Evolutionary conservation across 2,113 vertebrate genomes (phyloP).

Genomic region (Cercopithecus mona): DNA sequence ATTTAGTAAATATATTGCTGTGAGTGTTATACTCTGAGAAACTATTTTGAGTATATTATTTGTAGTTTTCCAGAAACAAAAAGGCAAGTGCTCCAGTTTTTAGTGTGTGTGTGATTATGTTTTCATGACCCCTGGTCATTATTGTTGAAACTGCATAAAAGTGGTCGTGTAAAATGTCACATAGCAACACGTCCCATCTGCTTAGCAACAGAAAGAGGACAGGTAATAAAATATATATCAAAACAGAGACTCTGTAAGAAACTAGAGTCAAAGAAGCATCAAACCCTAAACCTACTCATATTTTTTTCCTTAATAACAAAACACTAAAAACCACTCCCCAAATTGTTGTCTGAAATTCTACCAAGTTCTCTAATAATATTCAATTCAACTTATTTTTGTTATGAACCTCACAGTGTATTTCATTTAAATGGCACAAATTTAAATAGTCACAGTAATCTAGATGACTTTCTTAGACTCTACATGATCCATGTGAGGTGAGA

Average conservation of each 20-base stretch:
- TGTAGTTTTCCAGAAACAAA: conserved; percentile 28
- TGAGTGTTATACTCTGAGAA: background rate
- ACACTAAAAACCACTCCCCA: background rate
- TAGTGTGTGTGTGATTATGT: conserved; percentile 42
- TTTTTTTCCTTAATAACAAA: conserved; percentile 5
- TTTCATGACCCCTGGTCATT: conserved; percentile 66
- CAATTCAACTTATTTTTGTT: background rate
- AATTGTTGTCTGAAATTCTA: background rate
- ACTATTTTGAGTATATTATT: background rate
- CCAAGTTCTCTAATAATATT: background rate
- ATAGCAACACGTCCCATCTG: conserved; percentile 54
- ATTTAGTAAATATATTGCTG: background rate
- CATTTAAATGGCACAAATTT: background rate
- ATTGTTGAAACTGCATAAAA: background rate
- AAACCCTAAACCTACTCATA: background rate
- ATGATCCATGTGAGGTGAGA: background rate
- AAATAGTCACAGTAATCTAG: background rate
- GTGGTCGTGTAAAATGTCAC: conserved; percentile 44
- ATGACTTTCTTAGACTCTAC: background rate
- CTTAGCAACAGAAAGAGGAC: conserved; percentile 59
- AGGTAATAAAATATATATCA: conserved; percentile 19
- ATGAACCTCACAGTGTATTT: background rate
- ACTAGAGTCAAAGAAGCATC: background rate
- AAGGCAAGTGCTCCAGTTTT: conserved; percentile 22
- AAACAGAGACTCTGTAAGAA: conserved; percentile 25